These are phyloP conservation scores for Microplitis deprimator DNA, from an alignment of 2,888 invertebrate genomes.

Conservation along the genomic window DNA sequence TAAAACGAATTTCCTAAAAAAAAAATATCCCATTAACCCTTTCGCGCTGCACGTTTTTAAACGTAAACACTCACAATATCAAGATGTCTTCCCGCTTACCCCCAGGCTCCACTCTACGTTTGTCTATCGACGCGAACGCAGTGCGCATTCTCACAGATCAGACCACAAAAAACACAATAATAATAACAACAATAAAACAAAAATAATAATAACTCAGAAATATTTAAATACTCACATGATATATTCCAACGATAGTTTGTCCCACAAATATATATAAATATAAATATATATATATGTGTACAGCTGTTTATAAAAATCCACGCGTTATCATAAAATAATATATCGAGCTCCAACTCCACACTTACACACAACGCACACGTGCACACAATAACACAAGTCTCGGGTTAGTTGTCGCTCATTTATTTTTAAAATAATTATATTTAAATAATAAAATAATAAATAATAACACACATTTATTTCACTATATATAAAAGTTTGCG, in stretches of 20 bases:
- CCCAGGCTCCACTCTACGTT: not conserved
- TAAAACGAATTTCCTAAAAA: not conserved
- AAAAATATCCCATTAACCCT: not conserved
- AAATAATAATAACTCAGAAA: not conserved
- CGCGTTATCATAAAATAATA: not conserved
- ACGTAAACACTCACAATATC: slow-evolving; percentile 22
- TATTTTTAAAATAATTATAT: slow-evolving; percentile 13
- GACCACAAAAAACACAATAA: not conserved
- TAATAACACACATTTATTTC: slow-evolving; percentile 35
- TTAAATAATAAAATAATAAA: slow-evolving; percentile 23
- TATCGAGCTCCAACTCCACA: not conserved
- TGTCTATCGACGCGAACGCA: slow-evolving; percentile 15
- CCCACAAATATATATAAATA: not conserved
- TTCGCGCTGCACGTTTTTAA: slow-evolving; percentile 1
- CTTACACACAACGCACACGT: slow-evolving; percentile 48
- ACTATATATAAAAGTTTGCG: slow-evolving; percentile 30
- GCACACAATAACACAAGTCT: slow-evolving; percentile 31
- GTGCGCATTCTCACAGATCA: not conserved
- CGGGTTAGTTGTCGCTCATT: too few species aligned
- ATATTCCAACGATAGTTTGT: not conserved
- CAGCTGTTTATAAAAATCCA: slow-evolving; percentile 12
- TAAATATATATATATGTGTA: not conserved
- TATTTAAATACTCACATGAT: not conserved
- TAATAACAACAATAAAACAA: not conserved
- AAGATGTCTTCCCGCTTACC: slow-evolving; percentile 26